These are phyloP conservation scores for Cherax quadricarinatus DNA, from an alignment of 1,140 invertebrate genomes.

Conservation along the genomic window DNA sequence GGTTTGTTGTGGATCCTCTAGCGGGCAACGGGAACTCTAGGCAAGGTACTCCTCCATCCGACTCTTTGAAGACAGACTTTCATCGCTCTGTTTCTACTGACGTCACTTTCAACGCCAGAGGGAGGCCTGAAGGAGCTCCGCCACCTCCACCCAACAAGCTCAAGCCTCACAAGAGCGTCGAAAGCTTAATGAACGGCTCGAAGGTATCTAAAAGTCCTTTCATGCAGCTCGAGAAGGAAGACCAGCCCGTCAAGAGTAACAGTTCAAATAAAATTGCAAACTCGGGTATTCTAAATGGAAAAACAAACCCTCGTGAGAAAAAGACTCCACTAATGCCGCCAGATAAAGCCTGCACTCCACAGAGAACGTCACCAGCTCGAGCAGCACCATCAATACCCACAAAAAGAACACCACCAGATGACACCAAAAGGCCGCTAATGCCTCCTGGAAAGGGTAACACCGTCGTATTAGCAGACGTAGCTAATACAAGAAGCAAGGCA, in stretches of 20 bases:
- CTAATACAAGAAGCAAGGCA: background rate
- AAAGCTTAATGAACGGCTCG: background rate
- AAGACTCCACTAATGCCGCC: background rate
- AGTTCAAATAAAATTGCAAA: background rate
- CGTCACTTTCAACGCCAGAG: background rate
- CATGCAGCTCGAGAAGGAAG: background rate
- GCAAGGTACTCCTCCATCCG: background rate
- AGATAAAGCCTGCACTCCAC: background rate
- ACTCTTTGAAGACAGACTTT: background rate
- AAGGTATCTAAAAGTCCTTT: background rate
- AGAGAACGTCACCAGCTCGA: background rate
- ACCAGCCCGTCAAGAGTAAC: background rate
- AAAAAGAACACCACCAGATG: background rate
- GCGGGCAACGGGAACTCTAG: background rate
- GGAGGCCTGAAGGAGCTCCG: background rate
- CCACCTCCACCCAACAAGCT: background rate
- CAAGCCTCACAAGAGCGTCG: background rate
- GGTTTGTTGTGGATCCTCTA: slow-evolving; percentile 40
- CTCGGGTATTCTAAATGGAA: background rate
- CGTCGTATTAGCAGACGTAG: background rate
- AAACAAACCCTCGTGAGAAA: background rate
- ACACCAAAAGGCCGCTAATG: background rate
- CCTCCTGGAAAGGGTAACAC: background rate
- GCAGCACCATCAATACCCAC: background rate
- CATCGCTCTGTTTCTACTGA: slow-evolving; percentile 10